Evolutionary conservation across 2,888 invertebrate genomes (phyloP), one percentile per base, ranked within the genome.

Genomic region (Mythimna lalbum): DNA sequence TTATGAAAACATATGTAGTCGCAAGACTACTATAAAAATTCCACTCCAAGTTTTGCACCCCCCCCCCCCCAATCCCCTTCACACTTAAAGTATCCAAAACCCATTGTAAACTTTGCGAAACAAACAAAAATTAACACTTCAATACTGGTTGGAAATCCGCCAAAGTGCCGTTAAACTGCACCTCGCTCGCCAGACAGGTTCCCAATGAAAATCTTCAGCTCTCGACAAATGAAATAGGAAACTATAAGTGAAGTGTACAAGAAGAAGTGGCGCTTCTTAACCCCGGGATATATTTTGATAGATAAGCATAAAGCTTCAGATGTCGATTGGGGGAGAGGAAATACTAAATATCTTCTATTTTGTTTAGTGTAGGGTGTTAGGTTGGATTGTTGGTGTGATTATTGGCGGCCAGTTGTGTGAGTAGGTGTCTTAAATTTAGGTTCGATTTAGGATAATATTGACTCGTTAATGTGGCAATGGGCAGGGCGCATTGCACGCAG

Each of bases 201-300:
- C 53, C 81, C 77, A 68, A 69, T 61, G 73, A 74, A 82, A 73
- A 71, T 82, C 68, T 63, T 66, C 47, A 56, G 53, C 43, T 57
- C 31, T 72, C 63, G 73, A 85, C 86, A 86, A 86, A 88, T 86
- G 86, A 84, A 88, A 87, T 83, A 72, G 78, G 81, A 63, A 85
- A 86, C 74, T 82, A 81, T 72, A 78, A 81, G 82, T 82, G 88
- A 87, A 85, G 65, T 50, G 19, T 55, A 39, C 43, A 56, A 65
- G 64, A 67, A 47, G 63, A 19, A 74, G 63, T 73, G 27, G 70
- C 0, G 62, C 39, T 62, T 31, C 50, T 47, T 67, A 74, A 49
- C 64, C 63, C 65, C 43, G n/a, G 69, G 75, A 82, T 79, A 62
- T 73, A 64, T 59, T 78, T 82, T 86, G 84, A 85, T 81, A 68